phyloP scores from a whole-genome alignment of 2,113 vertebrate species.

The Paracanthobrama guichenoti region DNA sequence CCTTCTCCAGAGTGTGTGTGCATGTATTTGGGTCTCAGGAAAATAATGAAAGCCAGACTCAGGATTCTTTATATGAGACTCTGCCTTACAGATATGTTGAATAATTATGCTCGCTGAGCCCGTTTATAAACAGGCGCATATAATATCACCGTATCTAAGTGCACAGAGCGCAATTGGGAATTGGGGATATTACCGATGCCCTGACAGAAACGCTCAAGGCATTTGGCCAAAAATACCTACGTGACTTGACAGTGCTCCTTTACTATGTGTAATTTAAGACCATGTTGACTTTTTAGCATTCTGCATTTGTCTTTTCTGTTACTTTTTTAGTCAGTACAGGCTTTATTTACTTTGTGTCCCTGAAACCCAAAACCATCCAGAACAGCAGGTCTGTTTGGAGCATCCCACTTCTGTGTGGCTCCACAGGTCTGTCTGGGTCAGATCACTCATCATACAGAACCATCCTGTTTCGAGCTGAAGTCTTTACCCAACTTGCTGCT shows the following conservation, averaged over 20 bases:
- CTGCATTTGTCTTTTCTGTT: not conserved
- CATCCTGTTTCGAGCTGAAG: not conserved
- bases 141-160: not conserved
- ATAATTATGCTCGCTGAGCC: slow-evolving; percentile 5
- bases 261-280: slow-evolving; percentile 52
- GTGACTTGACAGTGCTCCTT: slow-evolving; percentile 21
- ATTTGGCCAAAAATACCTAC: slow-evolving; percentile 28
- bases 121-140: slow-evolving; percentile 25
- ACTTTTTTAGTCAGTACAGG: slow-evolving; percentile 35
- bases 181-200: slow-evolving; percentile 11
- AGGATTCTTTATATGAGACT: slow-evolving; percentile 27
- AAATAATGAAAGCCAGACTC: slow-evolving; percentile 53
- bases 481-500: not conserved
- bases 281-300: slow-evolving; percentile 19
- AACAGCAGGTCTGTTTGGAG: not conserved
- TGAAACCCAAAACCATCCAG: not conserved
- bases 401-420: not conserved
- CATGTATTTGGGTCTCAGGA: not conserved
- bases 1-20: slow-evolving; percentile 13
- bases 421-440: not conserved
- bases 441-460: not conserved
- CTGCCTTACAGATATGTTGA: slow-evolving; percentile 26
- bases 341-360: not conserved
- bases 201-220: slow-evolving; percentile 25
- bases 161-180: not conserved